Percentiles rank a stretch among this genome's conserved stretches.
phyloP scores from a whole-genome alignment of 1,140 invertebrate genomes.

The Drosophila funebris region DNA sequence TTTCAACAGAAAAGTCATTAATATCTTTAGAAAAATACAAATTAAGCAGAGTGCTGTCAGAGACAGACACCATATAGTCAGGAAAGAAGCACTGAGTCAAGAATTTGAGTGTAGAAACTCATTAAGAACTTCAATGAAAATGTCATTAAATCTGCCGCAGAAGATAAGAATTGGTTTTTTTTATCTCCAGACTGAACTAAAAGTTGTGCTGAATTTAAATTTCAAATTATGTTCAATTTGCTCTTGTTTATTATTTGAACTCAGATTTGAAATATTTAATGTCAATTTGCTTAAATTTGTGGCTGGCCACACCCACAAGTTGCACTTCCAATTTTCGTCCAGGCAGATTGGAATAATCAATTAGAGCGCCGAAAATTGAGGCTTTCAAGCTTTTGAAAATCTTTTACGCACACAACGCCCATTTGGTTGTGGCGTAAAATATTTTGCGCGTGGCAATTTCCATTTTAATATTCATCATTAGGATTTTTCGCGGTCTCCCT shows the following conservation, averaged over 20 bases:
- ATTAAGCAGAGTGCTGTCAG: no score
- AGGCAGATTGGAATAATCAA: conserved; percentile 51
- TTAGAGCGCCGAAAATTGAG: conserved; percentile 42
- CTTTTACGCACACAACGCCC: conserved; percentile 35
- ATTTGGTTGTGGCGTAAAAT: conserved; percentile 31
- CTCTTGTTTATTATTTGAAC: conserved; percentile 22
- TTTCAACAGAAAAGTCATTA: not conserved
- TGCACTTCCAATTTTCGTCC: not conserved
- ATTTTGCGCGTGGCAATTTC: conserved; percentile 52
- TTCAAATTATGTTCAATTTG: not conserved
- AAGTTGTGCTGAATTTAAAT: not conserved
- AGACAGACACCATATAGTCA: no score
- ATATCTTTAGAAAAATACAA: no score
- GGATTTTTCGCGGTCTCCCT: conserved; percentile 15
- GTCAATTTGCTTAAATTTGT: conserved; percentile 3
- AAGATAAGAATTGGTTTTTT: not conserved
- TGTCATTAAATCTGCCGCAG: not conserved
- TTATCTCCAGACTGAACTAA: not conserved
- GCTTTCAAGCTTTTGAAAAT: conserved; percentile 34
- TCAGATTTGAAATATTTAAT: conserved; percentile 26
- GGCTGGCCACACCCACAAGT: not conserved
- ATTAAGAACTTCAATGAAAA: not conserved
- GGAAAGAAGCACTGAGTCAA: not conserved
- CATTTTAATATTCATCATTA: conserved; percentile 55
- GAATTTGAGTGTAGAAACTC: not conserved